Base-by-base conservation (phyloP, 2,888 invertebrate species). In the Tanypteryx hageni region DNA sequence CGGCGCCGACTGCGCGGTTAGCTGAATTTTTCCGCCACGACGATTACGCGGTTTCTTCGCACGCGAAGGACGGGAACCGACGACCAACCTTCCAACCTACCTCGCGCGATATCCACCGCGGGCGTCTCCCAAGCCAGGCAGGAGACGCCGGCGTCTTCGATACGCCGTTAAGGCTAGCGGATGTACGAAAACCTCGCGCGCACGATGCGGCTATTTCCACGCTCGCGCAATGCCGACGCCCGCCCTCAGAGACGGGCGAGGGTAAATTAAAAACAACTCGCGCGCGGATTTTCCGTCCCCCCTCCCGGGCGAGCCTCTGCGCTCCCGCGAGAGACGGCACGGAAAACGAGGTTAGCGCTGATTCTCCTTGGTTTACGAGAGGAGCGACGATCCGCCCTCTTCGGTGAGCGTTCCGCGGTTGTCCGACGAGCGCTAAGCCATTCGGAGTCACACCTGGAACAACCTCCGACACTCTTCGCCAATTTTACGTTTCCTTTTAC, bases 401-500 rank as follows among this genome's bases (percentile, higher is more conserved):
- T 44, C 44, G 44, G 44, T 5, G 44, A 44, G 44, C 5, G 44
- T 44, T 44, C 5, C 44, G 44, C 44, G 44, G 44, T 44, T 44
- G 44, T 44, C 44, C 3, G 5, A 44, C 44, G 44, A 44, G 44
- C 44, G 44, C 3, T 5, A 44, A 44, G 44, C 5, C 1, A 44
- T 44, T 44, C 44, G 44, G 44, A 2, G n/a, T n/a, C 14, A n/a
- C 7, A 31, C 31, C 89, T 89, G 89, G 89, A 89, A 89, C 89
- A 10, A 61, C 89, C 89, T 64, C 18, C 61, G 44, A 31, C 82
- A 64, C n/a, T n/a, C 64, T 7, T 61, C 11, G 4, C 18, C 5
- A 7, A 64, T 31, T 18, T 31, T 14, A 27, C 16, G 64, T 11
- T 44, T 31, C 89, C 44, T 31, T 85, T 92, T 85, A 92, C 92